Evolutionary conservation across 2,113 vertebrate genomes (phyloP).

Genomic region (Dinomys branickii): DNA sequence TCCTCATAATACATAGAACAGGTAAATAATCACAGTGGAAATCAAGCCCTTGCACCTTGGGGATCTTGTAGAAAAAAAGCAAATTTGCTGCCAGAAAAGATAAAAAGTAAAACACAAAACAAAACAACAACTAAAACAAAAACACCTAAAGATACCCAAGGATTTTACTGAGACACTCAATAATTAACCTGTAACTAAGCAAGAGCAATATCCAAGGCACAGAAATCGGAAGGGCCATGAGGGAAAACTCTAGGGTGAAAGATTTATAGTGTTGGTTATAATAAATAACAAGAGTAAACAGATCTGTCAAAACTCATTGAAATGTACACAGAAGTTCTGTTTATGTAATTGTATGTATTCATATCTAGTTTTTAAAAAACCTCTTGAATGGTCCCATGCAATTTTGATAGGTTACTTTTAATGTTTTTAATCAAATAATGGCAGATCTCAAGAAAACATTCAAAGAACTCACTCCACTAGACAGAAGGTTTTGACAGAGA

Average conservation of each 20-base stretch:
- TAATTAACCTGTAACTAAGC: background rate
- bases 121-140: too few species aligned
- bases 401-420: background rate
- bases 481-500: background rate
- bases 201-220: background rate
- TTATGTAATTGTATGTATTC: background rate
- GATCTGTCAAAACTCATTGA: constrained; percentile 19
- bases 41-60: background rate
- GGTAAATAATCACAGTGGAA: constrained; percentile 28
- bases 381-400: background rate
- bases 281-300: background rate
- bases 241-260: background rate
- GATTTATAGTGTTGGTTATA: background rate
- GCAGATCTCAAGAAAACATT: background rate
- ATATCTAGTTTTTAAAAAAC: background rate
- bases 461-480: background rate
- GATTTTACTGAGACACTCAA: background rate
- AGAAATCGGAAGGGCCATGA: background rate
- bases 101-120: constrained; percentile 40
- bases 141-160: background rate
- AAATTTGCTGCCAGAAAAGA: background rate
- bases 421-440: background rate
- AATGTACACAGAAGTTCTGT: background rate
- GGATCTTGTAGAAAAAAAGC: background rate
- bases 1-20: constrained; percentile 21